A percentile compares a stretch with the other conserved stretches of the same genome.
Conservation (phyloP, 2,797 vertebrate species). For the Sphenodon punctatus region DNA sequence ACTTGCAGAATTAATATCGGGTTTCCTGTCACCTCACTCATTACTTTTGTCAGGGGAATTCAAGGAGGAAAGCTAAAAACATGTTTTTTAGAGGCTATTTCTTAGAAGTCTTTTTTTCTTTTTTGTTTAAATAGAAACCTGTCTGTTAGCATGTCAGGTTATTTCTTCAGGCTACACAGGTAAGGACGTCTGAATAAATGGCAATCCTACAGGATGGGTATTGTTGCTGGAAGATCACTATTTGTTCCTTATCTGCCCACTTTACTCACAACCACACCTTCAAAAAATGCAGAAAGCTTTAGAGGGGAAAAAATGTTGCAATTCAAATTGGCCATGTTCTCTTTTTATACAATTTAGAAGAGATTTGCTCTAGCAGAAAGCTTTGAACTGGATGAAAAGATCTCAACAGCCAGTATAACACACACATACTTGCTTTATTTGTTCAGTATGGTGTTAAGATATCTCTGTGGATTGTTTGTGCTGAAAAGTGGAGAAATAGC, state of each 20-base stretch:
- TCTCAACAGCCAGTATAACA: too few species aligned
- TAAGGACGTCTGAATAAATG: conserved; percentile 58
- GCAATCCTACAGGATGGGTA: conserved; percentile 39
- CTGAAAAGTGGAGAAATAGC: not conserved
- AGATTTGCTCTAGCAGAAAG: not conserved
- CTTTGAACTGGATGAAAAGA: not conserved
- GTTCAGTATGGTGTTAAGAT: conserved; percentile 13
- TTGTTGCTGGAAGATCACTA: conserved; percentile 49
- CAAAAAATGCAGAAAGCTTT: not conserved
- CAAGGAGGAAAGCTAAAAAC: conserved; percentile 32
- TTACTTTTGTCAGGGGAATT: conserved; percentile 65
- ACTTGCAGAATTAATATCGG: conserved; percentile 57
- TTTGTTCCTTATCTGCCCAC: conserved; percentile 15
- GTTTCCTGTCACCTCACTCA: conserved; percentile 53
- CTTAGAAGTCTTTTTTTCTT: conserved; percentile 32
- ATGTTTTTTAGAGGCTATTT: conserved; percentile 56
- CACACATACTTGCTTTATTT: conserved; percentile 27
- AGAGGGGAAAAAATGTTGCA: conserved; percentile 14
- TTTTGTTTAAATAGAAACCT: conserved; percentile 50
- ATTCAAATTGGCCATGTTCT: conserved; percentile 13
- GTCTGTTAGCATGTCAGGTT: conserved; percentile 38
- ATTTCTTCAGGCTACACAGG: conserved; percentile 49
- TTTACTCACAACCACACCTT: conserved; percentile 21
- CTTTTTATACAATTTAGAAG: conserved; percentile 4
- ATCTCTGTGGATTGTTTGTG: not conserved